Evolutionary conservation across 2,113 vertebrate genomes (phyloP), one percentile per base, ranked within the genome.

Genomic region (Megatriorchis doriae): DNA sequence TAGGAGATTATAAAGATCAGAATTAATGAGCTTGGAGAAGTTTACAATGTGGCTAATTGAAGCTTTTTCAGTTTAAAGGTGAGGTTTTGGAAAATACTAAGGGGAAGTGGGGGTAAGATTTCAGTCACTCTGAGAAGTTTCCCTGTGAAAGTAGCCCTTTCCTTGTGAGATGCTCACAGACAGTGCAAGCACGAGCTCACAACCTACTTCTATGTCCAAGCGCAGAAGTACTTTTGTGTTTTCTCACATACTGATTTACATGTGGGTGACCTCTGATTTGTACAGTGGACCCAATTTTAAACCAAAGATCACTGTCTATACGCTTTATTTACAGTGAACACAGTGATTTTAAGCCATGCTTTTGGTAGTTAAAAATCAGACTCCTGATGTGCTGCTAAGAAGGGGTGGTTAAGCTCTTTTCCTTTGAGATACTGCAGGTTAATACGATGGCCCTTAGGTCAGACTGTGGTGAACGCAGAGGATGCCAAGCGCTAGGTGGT

Each of bases 181-280:
- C 4, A 23, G 9, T 5, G 7, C 45, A 47, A 25, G 17, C 25
- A 63, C 0, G 0, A 74, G 3, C 14, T 84, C 65, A 20, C 7
- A 29, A 12, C 3, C 10, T 47, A 7, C 22, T 50, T 66, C 31
- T 45, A 3, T 36, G 31, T 18, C 21, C 25, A 47, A 56, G 19
- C 10, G 8, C 16, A 50, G 52, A 62, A 73, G 8, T 48, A 29
- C 23, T 43, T 9, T 29, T 15, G 3, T 27, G 5, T 55, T 82
- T 79, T 86, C 19, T 26, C 11, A 3, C 12, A 12, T 27, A 31
- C 12, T 40, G 31, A 43, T 68, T 72, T 73, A 65, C 22, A 26
- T 1, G 1, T 10, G 10, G 3, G 6, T 61, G 34, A 72, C 40
- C 16, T 29, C 40, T 2, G 5, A 21, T 59, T 66, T 73, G 18